phyloP scores from a whole-genome alignment of 1,140 invertebrate genomes.

The Solen grandis region DNA sequence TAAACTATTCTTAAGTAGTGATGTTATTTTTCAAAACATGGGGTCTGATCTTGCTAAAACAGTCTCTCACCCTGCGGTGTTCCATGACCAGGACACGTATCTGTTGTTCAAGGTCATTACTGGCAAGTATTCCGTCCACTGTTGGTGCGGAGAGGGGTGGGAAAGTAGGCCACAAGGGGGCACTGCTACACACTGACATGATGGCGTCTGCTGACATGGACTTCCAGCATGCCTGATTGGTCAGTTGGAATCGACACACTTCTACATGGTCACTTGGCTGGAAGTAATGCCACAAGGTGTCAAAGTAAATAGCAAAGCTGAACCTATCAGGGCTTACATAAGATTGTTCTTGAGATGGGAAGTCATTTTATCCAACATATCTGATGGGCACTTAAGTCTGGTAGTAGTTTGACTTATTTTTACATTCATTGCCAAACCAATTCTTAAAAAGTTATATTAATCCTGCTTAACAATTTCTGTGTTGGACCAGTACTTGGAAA shows the following conservation, averaged over 20 bases:
- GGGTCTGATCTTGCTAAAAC: too few relatives aligned
- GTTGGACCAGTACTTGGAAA: too few relatives aligned
- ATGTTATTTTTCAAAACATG: too few relatives aligned
- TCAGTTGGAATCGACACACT: constrained; percentile 79
- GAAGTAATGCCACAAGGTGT: too few relatives aligned
- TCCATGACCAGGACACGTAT: constrained; percentile 75
- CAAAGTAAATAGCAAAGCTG: not conserved
- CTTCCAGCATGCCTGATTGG: constrained; percentile 80
- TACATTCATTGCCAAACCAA: too few relatives aligned
- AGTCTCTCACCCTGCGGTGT: constrained; percentile 76
- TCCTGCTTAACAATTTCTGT: too few relatives aligned
- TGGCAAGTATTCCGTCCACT: constrained; percentile 72
- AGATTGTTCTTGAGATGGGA: too few relatives aligned
- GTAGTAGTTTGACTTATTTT: too few relatives aligned
- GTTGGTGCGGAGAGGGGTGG: constrained; percentile 73
- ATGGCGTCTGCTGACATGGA: constrained; percentile 80
- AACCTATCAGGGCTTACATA: not conserved
- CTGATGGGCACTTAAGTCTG: too few relatives aligned
- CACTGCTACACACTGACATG: constrained; percentile 68
- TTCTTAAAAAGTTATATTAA: too few relatives aligned
- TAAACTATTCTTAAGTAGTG: too few relatives aligned
- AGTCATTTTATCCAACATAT: too few relatives aligned
- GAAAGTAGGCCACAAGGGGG: constrained; percentile 72
- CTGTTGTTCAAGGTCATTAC: constrained; percentile 80
- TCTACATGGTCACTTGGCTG: constrained; percentile 76